Base-by-base conservation (phyloP, 2,797 vertebrate genomes). In the Tiaroga cobitis region DNA sequence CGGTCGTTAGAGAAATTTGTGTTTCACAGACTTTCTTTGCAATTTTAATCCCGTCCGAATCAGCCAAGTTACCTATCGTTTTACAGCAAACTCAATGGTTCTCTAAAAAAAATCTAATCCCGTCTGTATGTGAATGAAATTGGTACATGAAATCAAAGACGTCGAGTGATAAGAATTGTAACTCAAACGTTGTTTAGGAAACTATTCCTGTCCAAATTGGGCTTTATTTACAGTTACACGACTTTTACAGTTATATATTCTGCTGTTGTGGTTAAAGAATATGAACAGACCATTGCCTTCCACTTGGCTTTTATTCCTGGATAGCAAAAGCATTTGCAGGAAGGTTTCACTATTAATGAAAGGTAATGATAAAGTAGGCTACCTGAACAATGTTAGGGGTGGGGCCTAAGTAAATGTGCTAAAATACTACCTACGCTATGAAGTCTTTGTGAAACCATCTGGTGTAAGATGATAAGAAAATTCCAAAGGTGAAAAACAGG, bases 361-460 rank as follows among this genome's bases (percentile, higher is more conserved):
- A 13, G 5, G 16, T 24, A 80, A 80, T 32, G 2, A 63, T 29
- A 79, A 37, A 43, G 77, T 65, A n/a, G n/a, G n/a, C n/a, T n/a
- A 39, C 32, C 9, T 19, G 5, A 46, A 46, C 18, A 46, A 32
- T 21, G 18, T 43, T 19, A 63, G 76, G 8, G 24, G 24, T 29
- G 34, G n/a, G 8, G 15, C 37, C 3, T 32, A 32, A 51, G 13
- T 39, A 65, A 43, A 8, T 49, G 39, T n/a, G n/a, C 37, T 61
- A 13, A 76, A 54, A 51, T 11, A 54, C 34, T 5, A 39, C 39
- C 19, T 69, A 26, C 2, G 7, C 34, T 43, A 29, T 43, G 4
- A 63, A 29, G 15, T 80, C 19, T 68, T 80, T 80, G 26, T 49
- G 19, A 69, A 69, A 70, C 46, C 65, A 69, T 37, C 21, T 26